These are phyloP conservation scores for Drosophila bipectinata DNA, from an alignment of 1,140 invertebrate genomes.

Conservation along the genomic window DNA sequence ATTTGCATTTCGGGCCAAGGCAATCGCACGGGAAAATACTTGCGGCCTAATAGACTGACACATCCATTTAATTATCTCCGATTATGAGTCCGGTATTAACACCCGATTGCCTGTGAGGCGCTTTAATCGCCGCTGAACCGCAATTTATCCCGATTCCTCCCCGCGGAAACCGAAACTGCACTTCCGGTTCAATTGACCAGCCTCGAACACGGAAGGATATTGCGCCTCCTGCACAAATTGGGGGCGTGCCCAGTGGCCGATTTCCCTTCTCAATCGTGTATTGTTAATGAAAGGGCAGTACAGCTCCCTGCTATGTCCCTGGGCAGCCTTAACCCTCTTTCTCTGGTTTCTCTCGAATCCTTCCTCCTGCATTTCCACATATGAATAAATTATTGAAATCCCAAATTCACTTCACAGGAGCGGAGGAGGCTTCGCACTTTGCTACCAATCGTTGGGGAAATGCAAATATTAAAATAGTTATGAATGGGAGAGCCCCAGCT, in stretches of 20 bases:
- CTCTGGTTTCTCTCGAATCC: background rate
- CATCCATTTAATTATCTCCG: conserved; percentile 26
- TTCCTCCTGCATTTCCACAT: background rate
- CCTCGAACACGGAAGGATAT: conserved; percentile 39
- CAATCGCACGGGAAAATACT: background rate
- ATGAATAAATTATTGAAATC: conserved; percentile 48
- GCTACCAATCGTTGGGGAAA: conserved; percentile 18
- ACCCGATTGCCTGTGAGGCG: conserved; percentile 40
- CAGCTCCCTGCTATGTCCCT: background rate
- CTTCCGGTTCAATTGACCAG: conserved; percentile 38
- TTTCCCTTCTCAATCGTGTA: conserved; percentile 1
- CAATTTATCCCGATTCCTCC: background rate
- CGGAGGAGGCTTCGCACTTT: background rate
- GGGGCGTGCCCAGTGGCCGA: conserved; percentile 8
- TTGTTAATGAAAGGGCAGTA: conserved; percentile 26
- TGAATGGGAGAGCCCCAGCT: conserved; percentile 6
- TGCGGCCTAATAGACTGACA: conserved; percentile 13
- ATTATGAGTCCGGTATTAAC: conserved; percentile 24
- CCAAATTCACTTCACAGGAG: conserved; percentile 17
- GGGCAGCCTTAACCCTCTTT: background rate
- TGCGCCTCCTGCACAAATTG: conserved; percentile 26
- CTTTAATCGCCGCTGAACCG: conserved; percentile 41
- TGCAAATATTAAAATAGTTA: conserved; percentile 47
- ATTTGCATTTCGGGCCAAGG: conserved; percentile 55
- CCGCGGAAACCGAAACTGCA: background rate